A percentile compares a stretch with the other conserved stretches of the same genome.
phyloP scores from a whole-genome alignment of 2,797 vertebrate genomes.

The Mormyrus hasselquistii region DNA sequence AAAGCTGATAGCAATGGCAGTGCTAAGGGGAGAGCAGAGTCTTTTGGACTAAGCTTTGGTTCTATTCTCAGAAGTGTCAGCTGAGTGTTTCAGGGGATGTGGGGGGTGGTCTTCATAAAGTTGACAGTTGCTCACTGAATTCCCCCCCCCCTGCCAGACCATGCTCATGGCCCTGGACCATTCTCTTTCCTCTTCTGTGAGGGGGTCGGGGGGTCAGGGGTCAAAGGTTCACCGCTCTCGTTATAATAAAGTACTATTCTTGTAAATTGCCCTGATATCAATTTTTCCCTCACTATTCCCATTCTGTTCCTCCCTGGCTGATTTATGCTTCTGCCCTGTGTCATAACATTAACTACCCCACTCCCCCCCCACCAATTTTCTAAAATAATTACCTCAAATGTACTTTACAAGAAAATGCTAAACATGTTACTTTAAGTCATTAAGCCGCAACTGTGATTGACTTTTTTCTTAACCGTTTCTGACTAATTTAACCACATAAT shows the following conservation, averaged over 20 bases:
- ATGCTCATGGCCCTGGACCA: neutral
- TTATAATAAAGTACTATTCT: conserved; percentile 18
- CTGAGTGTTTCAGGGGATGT: neutral
- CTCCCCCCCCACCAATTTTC: neutral
- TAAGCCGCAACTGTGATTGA: conserved; percentile 1
- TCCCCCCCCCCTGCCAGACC: neutral
- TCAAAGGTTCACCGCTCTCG: conserved; percentile 57
- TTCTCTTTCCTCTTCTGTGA: neutral
- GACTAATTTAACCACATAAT: conserved; percentile 13
- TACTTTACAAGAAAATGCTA: conserved; percentile 17
- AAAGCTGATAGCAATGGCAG: too few species aligned
- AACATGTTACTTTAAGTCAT: conserved; percentile 20
- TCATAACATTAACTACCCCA: conserved; percentile 1
- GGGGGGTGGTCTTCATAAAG: neutral
- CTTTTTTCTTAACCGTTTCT: conserved; percentile 15
- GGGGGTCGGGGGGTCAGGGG: conserved; percentile 35
- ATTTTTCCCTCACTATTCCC: conserved; percentile 7
- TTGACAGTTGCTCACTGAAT: neutral
- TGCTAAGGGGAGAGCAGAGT: neutral
- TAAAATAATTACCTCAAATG: conserved; percentile 17
- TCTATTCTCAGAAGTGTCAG: neutral
- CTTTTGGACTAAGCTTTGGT: neutral
- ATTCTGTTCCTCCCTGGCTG: neutral
- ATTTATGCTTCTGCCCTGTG: conserved; percentile 19
- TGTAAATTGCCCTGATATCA: conserved; percentile 13